These are phyloP conservation scores for Platerodrilus igneus DNA, from an alignment of 2,888 invertebrate species.

Conservation along the genomic window DNA sequence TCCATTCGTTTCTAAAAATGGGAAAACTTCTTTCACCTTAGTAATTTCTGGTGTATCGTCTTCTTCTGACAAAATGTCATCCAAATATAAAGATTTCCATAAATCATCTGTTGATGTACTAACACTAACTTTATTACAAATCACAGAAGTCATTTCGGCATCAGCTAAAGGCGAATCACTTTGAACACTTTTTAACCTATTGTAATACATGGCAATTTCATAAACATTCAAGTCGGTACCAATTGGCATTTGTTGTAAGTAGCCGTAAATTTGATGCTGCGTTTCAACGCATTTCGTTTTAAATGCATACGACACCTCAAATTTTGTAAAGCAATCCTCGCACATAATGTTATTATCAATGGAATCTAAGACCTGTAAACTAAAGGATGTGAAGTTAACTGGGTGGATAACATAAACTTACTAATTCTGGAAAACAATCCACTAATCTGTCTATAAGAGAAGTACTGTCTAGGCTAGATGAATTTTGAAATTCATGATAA, in stretches of 20 bases:
- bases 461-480: too few relatives aligned
- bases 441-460: too few relatives aligned
- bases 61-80: too few relatives aligned
- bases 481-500: too few relatives aligned
- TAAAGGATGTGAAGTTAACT: too few relatives aligned
- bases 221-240: not conserved
- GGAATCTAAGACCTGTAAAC: too few relatives aligned
- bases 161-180: too few relatives aligned
- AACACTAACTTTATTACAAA: too few relatives aligned
- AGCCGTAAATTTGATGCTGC: not conserved
- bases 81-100: not conserved
- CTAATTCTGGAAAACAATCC: too few relatives aligned
- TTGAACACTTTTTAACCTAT: not conserved
- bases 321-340: not conserved
- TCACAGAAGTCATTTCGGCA: too few relatives aligned
- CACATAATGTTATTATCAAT: not conserved
- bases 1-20: not conserved
- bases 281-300: not conserved
- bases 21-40: not conserved
- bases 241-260: not conserved
- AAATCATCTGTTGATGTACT: not conserved
- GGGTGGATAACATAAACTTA: too few relatives aligned
- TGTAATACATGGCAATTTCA: not conserved
- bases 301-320: not conserved
- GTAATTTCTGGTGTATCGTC: not conserved